Conservation (phyloP, 2,113 vertebrate genomes). For the Colaptes auratus region DNA sequence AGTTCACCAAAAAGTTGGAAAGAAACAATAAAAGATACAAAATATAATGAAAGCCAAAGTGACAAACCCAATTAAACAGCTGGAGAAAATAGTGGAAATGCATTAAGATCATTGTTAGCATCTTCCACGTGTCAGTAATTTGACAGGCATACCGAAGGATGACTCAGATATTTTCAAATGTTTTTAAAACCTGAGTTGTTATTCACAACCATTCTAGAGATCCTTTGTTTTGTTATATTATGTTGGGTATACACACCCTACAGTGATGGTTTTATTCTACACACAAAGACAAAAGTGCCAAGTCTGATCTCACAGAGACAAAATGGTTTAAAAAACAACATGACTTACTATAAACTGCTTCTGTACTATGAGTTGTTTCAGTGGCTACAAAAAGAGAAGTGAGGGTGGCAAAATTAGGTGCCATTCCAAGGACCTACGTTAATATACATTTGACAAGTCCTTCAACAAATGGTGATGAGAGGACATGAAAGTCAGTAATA, state of each 20-base stretch:
- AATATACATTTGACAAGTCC: not conserved
- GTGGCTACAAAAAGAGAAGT: not conserved
- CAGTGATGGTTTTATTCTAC: not conserved
- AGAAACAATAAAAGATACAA: not conserved
- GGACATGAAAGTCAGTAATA: not conserved
- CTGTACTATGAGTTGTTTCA: not conserved
- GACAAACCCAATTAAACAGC: not conserved
- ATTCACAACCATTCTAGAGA: not conserved
- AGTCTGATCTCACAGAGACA: not conserved
- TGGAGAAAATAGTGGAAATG: not conserved
- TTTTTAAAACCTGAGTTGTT: not conserved
- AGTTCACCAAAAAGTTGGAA: not conserved
- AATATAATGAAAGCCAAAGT: not conserved
- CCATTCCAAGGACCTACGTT: not conserved
- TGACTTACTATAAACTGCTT: not conserved
- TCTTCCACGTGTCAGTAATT: not conserved
- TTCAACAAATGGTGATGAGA: not conserved
- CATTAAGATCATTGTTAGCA: not conserved
- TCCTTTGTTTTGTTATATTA: not conserved
- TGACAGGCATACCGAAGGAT: not conserved
- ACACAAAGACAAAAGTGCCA: not conserved
- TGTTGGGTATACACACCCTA: not conserved
- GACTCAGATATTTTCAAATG: slow-evolving; percentile 19
- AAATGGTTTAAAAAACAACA: not conserved
- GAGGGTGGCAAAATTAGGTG: not conserved